These are phyloP conservation scores for Oophaga sylvatica DNA, from an alignment of 2,797 vertebrate genomes.

Conservation along the genomic window DNA sequence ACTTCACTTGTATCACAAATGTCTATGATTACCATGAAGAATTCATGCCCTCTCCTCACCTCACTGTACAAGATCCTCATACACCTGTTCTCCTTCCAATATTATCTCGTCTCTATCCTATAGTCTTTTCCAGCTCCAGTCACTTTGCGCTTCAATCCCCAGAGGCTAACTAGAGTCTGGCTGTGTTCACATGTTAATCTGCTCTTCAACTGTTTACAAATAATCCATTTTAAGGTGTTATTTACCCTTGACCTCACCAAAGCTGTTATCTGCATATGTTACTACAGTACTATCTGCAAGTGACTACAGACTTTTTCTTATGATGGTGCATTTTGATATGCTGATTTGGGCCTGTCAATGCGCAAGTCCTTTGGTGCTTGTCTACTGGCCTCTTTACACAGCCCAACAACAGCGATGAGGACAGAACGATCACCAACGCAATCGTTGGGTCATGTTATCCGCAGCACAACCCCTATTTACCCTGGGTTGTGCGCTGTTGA, in stretches of 20 bases:
- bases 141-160: slow-evolving; percentile 4
- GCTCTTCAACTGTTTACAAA: neutral
- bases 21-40: too few relatives aligned
- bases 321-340: neutral
- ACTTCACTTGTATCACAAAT: too few relatives aligned
- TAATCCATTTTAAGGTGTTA: slow-evolving; percentile 21
- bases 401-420: too few relatives aligned
- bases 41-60: too few relatives aligned
- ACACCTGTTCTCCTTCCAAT: neutral
- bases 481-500: too few relatives aligned
- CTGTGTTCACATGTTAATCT: slow-evolving; percentile 3
- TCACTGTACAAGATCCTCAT: neutral
- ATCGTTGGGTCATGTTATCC: too few relatives aligned
- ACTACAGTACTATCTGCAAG: neutral
- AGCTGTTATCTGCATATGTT: neutral
- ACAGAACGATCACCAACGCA: too few relatives aligned
- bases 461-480: too few relatives aligned
- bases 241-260: slow-evolving; percentile 3
- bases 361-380: too few relatives aligned
- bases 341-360: neutral
- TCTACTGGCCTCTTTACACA: too few relatives aligned
- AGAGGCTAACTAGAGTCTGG: neutral
- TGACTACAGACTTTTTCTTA: neutral
- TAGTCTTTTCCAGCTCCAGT: neutral
- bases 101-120: neutral